Evolutionary conservation across 2,113 vertebrate genomes (phyloP).

Genomic region (Bubo scandiacus): DNA sequence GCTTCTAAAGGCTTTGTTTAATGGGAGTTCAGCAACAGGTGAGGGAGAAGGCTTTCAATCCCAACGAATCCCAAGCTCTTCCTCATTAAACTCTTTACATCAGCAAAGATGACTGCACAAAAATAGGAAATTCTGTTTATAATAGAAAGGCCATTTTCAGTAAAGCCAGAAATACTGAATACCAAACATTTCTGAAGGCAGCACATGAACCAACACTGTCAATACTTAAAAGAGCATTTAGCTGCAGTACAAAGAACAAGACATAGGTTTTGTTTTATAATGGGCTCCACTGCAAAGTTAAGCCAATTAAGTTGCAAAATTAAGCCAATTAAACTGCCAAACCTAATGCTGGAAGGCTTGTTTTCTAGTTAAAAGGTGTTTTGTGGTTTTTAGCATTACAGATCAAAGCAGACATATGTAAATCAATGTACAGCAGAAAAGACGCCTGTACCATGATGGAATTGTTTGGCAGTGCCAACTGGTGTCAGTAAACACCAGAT

Average conservation of each 20-base stretch:
- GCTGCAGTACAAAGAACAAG: background rate
- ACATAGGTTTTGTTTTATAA: background rate
- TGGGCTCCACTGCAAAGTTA: background rate
- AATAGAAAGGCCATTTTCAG: background rate
- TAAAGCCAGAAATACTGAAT: background rate
- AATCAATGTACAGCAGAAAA: background rate
- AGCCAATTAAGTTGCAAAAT: conserved; percentile 15
- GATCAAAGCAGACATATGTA: background rate
- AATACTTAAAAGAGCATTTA: background rate
- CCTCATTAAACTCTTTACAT: background rate
- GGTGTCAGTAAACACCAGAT: background rate
- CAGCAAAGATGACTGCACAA: background rate
- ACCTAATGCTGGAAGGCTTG: background rate
- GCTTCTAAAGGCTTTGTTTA: background rate
- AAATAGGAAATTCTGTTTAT: background rate
- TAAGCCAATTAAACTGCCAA: conserved; percentile 1
- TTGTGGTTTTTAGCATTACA: conserved; percentile 5
- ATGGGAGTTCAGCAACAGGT: background rate
- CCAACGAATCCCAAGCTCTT: background rate
- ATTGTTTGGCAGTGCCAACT: background rate
- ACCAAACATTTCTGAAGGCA: background rate
- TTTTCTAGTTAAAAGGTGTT: background rate
- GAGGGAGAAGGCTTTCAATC: background rate
- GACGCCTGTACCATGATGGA: background rate
- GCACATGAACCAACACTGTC: background rate